Evolutionary conservation across 2,113 vertebrate genomes (phyloP), one percentile per base, ranked within the genome.

Genomic region (Pseudopipra pipra): DNA sequence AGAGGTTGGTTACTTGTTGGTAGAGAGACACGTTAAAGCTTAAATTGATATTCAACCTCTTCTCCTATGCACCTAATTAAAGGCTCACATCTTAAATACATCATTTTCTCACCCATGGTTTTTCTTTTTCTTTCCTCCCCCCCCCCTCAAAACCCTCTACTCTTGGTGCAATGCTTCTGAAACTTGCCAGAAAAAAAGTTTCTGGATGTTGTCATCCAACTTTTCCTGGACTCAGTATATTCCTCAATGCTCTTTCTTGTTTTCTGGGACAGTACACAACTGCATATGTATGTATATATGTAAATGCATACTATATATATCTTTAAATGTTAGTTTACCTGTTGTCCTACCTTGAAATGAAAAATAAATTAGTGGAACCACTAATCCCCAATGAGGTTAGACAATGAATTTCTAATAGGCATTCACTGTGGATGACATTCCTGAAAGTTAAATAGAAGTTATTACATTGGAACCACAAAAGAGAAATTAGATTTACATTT

Each of bases 121-220:
- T 58, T n/a, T 17, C 3, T 62, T 27, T 27, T 16, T 35, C 24
- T 15, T 8, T 18, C 9, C 16, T 8, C 5, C 8, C 30, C 9
- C 16, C 11, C 5, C 8, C 6, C 8, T 11, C 19, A 44, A 52
- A 37, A 0, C 0, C 0, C 0, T 27, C 2, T n/a, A 31, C 12
- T 70, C 87, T 58, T 31, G 79, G 8, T 70, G 25, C 28, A 75
- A 33, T 74, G 21, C 16, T 37, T 91, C 63, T 87, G 75, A 80
- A 94, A 74, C 30, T 18, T 85, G 10, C 2, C 11, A 28, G 41
- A 28, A 59, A 79, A 85, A 85, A 80, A 44, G 20, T 0, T 3
- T 2, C 23, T 59, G 12, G 6, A 6, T 65, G 23, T 72, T 44
- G 18, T 44, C 16, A 73, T 65, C 37, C 25, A 52, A 14, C 9